These are phyloP conservation scores for Nilaparvata lugens DNA, from an alignment of 1,140 invertebrate species.

Conservation along the genomic window DNA sequence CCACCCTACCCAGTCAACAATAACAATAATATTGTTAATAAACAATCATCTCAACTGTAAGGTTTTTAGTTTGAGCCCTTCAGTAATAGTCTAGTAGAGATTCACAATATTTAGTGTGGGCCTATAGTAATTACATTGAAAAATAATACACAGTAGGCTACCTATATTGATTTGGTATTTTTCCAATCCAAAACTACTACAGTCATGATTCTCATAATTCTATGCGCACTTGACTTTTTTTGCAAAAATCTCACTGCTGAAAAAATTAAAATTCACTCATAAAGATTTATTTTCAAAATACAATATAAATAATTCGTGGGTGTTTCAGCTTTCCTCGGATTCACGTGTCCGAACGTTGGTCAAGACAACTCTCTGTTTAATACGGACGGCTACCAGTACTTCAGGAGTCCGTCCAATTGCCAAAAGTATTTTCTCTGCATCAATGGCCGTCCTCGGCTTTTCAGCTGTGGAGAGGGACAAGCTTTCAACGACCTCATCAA, in stretches of 20 bases:
- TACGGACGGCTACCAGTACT: conserved; percentile 40
- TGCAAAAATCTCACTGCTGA: no score
- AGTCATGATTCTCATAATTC: neutral
- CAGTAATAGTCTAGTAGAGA: no score
- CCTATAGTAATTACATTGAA: no score
- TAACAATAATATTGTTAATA: no score
- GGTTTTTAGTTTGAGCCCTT: no score
- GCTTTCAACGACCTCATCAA: conserved; percentile 70
- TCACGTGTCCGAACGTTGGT: conserved; percentile 46
- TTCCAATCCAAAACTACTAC: neutral
- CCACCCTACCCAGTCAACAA: no score
- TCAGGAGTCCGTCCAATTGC: conserved; percentile 56
- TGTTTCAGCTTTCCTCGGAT: conserved; percentile 51
- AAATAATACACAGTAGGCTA: no score
- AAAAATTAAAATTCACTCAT: no score
- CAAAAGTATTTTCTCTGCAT: conserved; percentile 76
- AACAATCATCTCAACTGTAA: no score
- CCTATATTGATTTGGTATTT: no score
- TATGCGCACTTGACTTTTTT: neutral
- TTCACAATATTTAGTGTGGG: no score
- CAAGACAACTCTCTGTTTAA: conserved; percentile 23
- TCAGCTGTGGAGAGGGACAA: conserved; percentile 63
- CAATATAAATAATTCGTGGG: conserved; percentile 22
- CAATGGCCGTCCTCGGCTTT: conserved; percentile 55
- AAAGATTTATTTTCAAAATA: neutral